Evolutionary conservation across 2,888 invertebrate genomes (phyloP).

Genomic region (Vesta saturnalis): DNA sequence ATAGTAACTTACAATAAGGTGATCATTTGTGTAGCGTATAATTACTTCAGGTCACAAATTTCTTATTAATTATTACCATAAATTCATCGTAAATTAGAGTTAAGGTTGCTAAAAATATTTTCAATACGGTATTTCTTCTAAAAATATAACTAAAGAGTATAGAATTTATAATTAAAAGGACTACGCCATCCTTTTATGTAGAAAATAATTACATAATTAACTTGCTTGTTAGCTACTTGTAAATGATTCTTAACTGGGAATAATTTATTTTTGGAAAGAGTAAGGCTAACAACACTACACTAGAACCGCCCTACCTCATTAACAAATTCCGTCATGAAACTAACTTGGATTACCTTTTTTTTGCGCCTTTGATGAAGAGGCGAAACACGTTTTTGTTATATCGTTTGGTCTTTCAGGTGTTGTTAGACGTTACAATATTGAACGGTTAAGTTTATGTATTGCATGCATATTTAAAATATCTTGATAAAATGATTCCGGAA

Average conservation of each 20-base stretch:
- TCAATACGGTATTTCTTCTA: no score
- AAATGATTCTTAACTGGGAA: constrained; percentile 13
- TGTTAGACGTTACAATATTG: constrained; percentile 47
- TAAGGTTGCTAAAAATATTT: no score
- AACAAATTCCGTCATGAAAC: constrained; percentile 51
- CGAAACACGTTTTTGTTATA: constrained; percentile 34
- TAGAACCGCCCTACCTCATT: constrained; percentile 49
- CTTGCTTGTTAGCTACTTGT: constrained; percentile 16
- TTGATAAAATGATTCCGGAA: background rate
- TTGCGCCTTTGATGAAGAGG: constrained; percentile 42
- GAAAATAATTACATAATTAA: constrained; percentile 12
- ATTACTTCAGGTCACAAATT: no score
- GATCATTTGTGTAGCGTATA: no score
- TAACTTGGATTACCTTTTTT: constrained; percentile 46
- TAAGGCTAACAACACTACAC: constrained; percentile 28
- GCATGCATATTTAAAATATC: background rate
- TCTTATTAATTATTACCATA: no score
- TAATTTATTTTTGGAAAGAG: constrained; percentile 22
- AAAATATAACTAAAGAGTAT: background rate
- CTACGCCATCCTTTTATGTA: background rate
- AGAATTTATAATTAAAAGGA: background rate
- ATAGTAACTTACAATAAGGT: no score
- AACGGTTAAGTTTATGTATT: background rate
- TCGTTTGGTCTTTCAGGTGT: constrained; percentile 40
- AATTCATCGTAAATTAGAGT: no score